phyloP scores from a whole-genome alignment of 2,113 vertebrate genomes.

The Pseudolaguvia tuberculata region DNA sequence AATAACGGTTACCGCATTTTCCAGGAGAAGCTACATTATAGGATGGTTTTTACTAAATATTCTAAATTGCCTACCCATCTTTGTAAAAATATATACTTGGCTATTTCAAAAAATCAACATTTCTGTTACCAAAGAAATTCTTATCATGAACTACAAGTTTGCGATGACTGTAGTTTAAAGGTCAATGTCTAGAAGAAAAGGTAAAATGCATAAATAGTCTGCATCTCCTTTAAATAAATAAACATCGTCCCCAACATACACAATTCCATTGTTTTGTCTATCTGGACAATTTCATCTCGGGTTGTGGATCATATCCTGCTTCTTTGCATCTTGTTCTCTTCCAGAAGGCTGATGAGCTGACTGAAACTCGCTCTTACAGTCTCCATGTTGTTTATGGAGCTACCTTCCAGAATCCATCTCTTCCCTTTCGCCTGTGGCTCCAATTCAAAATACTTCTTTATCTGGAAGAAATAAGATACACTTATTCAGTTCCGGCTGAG shows the following conservation, averaged over 20 bases:
- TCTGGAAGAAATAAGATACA: conserved; percentile 64
- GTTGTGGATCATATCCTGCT: conserved; percentile 78
- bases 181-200: conserved; percentile 7
- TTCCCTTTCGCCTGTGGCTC: conserved; percentile 92
- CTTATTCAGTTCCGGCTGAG: conserved; percentile 19
- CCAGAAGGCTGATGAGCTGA: conserved; percentile 86
- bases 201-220: background rate
- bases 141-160: conserved; percentile 2
- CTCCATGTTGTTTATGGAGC: conserved; percentile 82
- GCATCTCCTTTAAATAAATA: conserved; percentile 5
- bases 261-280: conserved; percentile 11
- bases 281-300: conserved; percentile 23
- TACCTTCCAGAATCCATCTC: conserved; percentile 92
- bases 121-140: background rate
- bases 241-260: conserved; percentile 11
- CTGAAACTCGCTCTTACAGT: conserved; percentile 87
- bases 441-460: conserved; percentile 97
- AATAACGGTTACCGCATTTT: background rate
- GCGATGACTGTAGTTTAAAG: conserved; percentile 11
- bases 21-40: background rate
- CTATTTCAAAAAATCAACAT: background rate
- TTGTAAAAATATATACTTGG: background rate
- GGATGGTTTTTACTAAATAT: background rate
- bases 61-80: background rate
- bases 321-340: conserved; percentile 85